Base-by-base conservation (phyloP, 2,797 vertebrate species). In the Falco columbarius region DNA sequence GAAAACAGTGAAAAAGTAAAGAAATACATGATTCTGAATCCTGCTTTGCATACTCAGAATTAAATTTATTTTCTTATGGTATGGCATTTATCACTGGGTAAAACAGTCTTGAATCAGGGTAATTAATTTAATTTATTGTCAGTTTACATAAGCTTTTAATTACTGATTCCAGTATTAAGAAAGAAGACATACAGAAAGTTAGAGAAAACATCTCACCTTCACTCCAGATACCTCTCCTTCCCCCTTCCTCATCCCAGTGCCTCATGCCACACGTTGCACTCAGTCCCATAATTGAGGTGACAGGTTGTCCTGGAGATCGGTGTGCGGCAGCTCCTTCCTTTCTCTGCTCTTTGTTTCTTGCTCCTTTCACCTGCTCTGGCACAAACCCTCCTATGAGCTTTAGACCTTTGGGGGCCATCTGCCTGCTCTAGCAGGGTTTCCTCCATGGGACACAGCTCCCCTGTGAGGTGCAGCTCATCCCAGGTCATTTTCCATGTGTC, bases 241-340 rank as follows among this genome's bases (percentile, higher is more conserved):
- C 5, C 9, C 5, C 12, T 58, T 70, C 20, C 46, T 88, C 17
- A 42, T 42, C 46, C 80, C 32, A 21, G 0, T 23, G 34, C 44
- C 24, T 92, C 34, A 23, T 0, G 1, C 32, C 22, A 24, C 29
- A 7, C 0, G 0, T 66, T 26, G 6, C 19, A 7, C 42, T 56
- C 4, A 1, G 14, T 54, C 52, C 14, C 61, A 74, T 84, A 2
- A 1, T 11, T 32, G 46, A 32, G 34, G 30, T 0, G 0, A 13
- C 18, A 51, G 11, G 14, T 32, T 23, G 8, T 87, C 22, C 51
- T 6, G 3, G 29, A 81, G 17, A 14, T 1, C 7, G 14, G 5
- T 30, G 23, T 61, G 27, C 27, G 86, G 55, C 42, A 66, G 10
- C 42, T 66, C 56, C 17, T 62, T 56, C 24, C 27, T 66, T 87